Evolutionary conservation across 2,797 vertebrate species (phyloP).

Genomic region (Falco columbarius): DNA sequence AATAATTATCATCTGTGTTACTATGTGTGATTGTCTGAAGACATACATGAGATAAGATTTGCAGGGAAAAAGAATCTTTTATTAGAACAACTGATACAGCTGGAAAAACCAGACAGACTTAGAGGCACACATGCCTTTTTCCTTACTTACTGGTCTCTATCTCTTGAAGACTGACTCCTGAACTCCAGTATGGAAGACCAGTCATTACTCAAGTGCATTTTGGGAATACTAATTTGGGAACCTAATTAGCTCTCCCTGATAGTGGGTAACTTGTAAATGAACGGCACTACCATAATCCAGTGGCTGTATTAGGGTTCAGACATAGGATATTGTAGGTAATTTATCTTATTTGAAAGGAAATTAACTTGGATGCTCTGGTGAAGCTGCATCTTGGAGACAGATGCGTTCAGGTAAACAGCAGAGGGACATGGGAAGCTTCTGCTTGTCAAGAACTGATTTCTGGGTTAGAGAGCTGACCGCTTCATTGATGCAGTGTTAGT

Average conservation of each 20-base stretch:
- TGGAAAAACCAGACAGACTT: not conserved
- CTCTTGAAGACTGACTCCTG: not conserved
- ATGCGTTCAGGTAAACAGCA: not conserved
- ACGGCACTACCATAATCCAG: not conserved
- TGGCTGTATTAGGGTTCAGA: not conserved
- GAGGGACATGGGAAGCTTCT: not conserved
- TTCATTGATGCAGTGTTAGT: not conserved
- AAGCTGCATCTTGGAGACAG: not conserved
- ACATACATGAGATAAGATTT: not conserved
- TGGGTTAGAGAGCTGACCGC: not conserved
- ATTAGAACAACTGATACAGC: not conserved
- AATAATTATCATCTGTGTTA: not conserved
- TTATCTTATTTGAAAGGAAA: not conserved
- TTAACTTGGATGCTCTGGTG: not conserved
- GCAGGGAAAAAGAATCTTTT: not conserved
- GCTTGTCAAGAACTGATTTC: not conserved
- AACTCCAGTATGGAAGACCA: not conserved
- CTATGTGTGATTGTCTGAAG: not conserved
- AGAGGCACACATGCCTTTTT: not conserved
- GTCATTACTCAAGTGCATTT: not conserved
- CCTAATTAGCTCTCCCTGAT: not conserved
- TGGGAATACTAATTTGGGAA: not conserved
- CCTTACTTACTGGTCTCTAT: not conserved
- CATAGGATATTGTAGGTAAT: not conserved
- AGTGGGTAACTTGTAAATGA: conserved; percentile 6